These are phyloP conservation scores for Cremastobaeus sp. DNA, from an alignment of 2,888 invertebrate species.

Conservation along the genomic window DNA sequence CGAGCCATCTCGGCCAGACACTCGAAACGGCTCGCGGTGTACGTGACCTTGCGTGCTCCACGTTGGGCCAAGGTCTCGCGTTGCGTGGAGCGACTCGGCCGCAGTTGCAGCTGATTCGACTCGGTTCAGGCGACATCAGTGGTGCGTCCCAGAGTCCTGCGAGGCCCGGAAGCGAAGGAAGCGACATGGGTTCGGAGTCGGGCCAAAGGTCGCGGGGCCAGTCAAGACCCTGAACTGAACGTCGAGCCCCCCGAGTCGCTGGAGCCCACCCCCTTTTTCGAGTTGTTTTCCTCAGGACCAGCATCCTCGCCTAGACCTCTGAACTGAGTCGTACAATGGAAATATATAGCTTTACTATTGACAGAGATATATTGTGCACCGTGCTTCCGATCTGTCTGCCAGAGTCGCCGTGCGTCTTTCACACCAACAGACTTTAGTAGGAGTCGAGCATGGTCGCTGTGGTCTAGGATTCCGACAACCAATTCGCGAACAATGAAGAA, in stretches of 20 bases:
- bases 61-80: conserved; percentile 53
- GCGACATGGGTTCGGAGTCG: background rate
- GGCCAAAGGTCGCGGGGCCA: background rate
- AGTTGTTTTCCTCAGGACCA: background rate
- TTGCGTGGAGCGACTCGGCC: conserved; percentile 46
- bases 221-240: background rate
- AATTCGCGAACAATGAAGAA: conserved; percentile 62
- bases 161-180: background rate
- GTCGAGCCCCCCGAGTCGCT: background rate
- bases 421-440: conserved; percentile 30
- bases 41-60: conserved; percentile 30
- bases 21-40: conserved; percentile 7
- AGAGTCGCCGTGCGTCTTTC: background rate
- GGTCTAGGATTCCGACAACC: conserved; percentile 6
- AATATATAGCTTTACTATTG: conserved; percentile 8
- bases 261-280: background rate
- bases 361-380: background rate
- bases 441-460: conserved; percentile 4
- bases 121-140: background rate
- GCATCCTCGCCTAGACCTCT: too few relatives aligned
- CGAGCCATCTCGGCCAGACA: background rate
- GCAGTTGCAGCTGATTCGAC: conserved; percentile 44
- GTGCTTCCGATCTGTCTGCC: background rate
- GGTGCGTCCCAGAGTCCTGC: background rate
- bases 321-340: too few relatives aligned